Percentiles rank a stretch among this genome's conserved stretches.
These are phyloP conservation scores for Drosophila barbarae DNA, from an alignment of 2,888 invertebrate genomes.

Conservation along the genomic window DNA sequence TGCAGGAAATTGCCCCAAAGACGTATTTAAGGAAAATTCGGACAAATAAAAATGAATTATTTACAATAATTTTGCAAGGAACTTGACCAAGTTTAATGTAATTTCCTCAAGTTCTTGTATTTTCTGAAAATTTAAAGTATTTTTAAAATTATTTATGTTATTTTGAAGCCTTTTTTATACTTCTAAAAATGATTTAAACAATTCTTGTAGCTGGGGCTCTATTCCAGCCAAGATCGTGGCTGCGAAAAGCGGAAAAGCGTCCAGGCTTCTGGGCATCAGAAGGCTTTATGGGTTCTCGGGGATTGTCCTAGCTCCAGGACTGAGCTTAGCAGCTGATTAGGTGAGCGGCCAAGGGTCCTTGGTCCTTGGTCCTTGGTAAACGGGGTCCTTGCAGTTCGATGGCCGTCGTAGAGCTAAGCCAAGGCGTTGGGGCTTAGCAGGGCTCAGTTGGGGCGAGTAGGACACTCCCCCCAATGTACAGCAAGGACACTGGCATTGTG, in stretches of 20 bases:
- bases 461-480: not conserved
- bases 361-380: constrained; percentile 8
- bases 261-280: not conserved
- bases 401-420: constrained; percentile 6
- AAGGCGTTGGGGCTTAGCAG: constrained; percentile 4
- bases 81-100: no score
- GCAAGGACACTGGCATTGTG: constrained; percentile 31
- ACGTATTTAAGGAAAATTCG: not conserved
- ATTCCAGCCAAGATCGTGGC: not conserved
- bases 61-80: not conserved
- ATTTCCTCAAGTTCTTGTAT: no score
- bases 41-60: not conserved
- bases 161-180: not conserved
- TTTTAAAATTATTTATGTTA: no score
- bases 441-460: constrained; percentile 13
- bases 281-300: constrained; percentile 11
- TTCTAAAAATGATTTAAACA: not conserved
- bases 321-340: constrained; percentile 30
- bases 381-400: constrained; percentile 15
- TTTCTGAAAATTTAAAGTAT: no score
- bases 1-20: not conserved
- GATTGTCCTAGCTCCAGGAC: constrained; percentile 7
- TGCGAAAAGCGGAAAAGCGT: not conserved
- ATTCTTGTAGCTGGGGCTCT: not conserved
- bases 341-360: constrained; percentile 1